Conservation (phyloP, 2,113 vertebrate species). For the Perca fluviatilis region DNA sequence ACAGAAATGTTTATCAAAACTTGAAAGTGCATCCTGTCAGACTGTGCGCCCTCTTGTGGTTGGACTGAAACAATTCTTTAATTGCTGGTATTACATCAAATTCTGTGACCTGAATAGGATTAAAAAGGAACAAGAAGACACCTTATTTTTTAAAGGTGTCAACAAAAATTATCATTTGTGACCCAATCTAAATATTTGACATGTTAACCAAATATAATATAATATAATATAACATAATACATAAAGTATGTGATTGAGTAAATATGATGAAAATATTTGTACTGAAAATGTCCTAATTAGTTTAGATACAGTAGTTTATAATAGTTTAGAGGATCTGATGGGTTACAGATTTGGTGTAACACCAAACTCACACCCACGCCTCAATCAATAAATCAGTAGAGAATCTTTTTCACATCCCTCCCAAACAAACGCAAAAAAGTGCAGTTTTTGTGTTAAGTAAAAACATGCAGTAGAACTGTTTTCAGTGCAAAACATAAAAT, state of each 20-base stretch:
- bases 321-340: too few species aligned
- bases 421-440: not conserved
- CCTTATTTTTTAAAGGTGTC: too few species aligned
- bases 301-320: too few species aligned
- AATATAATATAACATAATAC: too few species aligned
- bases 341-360: not conserved
- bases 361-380: not conserved
- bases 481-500: constrained; percentile 7
- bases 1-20: not conserved
- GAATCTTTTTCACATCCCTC: not conserved
- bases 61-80: not conserved
- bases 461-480: not conserved
- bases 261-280: not conserved
- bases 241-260: not conserved
- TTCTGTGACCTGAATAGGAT: not conserved
- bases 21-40: not conserved
- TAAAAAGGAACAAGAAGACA: too few species aligned
- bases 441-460: not conserved
- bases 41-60: constrained; percentile 27
- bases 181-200: not conserved
- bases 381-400: not conserved
- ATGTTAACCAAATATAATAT: too few species aligned
- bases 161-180: not conserved
- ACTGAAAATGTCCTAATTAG: not conserved
- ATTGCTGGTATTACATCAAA: not conserved